Percentiles rank a stretch among this genome's conserved stretches.
Evolutionary conservation across 2,797 vertebrate genomes (phyloP).

Genomic region (Phyllotis vaccarum): DNA sequence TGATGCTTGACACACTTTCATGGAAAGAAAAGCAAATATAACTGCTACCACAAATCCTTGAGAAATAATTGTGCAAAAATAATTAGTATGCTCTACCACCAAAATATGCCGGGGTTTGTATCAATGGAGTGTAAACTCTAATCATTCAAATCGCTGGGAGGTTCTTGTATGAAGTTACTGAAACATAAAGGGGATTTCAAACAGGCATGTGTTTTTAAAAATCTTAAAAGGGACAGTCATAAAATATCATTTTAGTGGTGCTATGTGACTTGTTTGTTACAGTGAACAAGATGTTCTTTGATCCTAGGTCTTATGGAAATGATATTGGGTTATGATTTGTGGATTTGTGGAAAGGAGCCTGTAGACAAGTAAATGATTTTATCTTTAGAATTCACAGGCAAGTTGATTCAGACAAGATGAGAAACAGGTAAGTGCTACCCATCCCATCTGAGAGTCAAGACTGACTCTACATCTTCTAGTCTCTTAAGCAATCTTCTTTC

Average conservation of each 20-base stretch:
- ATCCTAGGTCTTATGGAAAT: conserved; percentile 35
- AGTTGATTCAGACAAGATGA: conserved; percentile 50
- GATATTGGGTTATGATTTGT: conserved; percentile 54
- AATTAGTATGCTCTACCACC: neutral
- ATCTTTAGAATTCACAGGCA: conserved; percentile 74
- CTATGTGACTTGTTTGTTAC: conserved; percentile 7
- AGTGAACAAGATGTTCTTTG: conserved; percentile 55
- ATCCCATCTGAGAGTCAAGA: neutral
- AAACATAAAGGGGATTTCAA: conserved; percentile 51
- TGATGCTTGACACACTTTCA: neutral
- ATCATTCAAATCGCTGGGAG: conserved; percentile 17
- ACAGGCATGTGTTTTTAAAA: conserved; percentile 31
- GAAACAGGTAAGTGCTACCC: conserved; percentile 60
- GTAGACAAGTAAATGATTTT: conserved; percentile 79
- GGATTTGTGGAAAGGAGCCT: conserved; percentile 82
- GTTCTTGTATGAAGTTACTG: neutral
- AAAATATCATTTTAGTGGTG: conserved; percentile 52
- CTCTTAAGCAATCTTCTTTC: neutral
- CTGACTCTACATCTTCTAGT: neutral
- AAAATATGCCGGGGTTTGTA: neutral
- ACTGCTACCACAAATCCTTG: neutral
- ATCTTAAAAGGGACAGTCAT: conserved; percentile 29
- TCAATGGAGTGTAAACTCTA: neutral
- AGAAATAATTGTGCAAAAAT: neutral
- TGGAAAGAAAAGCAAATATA: conserved; percentile 33